Base-by-base conservation (phyloP, 2,113 vertebrate species). In the Ophiodon elongatus region DNA sequence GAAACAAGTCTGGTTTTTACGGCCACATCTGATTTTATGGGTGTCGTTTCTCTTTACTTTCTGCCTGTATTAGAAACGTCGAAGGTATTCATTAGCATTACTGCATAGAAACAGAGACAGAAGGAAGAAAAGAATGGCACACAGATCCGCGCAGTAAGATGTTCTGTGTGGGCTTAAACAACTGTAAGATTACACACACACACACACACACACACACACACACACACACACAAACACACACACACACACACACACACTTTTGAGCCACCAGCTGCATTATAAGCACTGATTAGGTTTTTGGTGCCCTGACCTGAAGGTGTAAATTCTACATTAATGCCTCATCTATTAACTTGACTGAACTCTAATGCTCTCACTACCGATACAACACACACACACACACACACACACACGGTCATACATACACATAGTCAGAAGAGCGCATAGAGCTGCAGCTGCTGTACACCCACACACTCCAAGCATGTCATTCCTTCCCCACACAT, bases 251-350 rank as follows among this genome's bases (percentile, higher is more conserved):
- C 57, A 67, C 62, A 47, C 65, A 73, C 14, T 31, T 33, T 67
- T 41, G 19, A 83, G 66, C 17, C 68, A 79, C 54, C 82, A 91
- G 88, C 90, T 86, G 76, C 84, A 71, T 62, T 31, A 9, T 43
- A 37, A 72, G 60, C 29, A 15, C 64, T 86, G 31, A 89, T 88
- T 81, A 65, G 62, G 27, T 77, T 86, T 85, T 85, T 27, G 59
- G 70, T 86, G 88, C 82, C 91, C 88, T 88, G 89, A 93, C 93
- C 91, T 84, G 33, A 79, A 85, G 87, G 94, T 95, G 94, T 93
- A 92, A 95, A 94, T 93, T 93, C 94, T 92, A 65, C 86, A 88
- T 94, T 95, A 95, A 95, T 93, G 82, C 92, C 83, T 69, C 31
- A 9, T 89, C 90, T 87, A 85, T 93, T 89, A 87, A 88, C 87